Evolutionary conservation across 2,888 invertebrate species (phyloP), one percentile per base, ranked within the genome.

Genomic region (Calliscelio sp.): DNA sequence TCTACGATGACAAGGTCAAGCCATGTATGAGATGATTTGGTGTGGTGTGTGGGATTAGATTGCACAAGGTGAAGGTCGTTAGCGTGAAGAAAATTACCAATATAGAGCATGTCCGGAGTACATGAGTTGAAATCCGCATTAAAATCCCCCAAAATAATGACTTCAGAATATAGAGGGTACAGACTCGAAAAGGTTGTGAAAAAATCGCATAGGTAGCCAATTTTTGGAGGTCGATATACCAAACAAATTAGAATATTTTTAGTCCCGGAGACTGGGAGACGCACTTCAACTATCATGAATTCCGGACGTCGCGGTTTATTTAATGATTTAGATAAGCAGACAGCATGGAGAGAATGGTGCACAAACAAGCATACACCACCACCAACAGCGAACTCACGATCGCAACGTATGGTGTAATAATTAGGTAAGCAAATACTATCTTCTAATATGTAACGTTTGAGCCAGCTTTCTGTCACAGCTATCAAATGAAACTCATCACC

Each of bases 261-360:
- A n/a, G n/a, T n/a, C n/a, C n/a, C n/a, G n/a, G n/a, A n/a, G n/a
- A n/a, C n/a, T n/a, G n/a, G n/a, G n/a, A n/a, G n/a, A n/a, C 41
- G 41, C 41, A 41, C n/a, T 41, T 0, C n/a, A 41, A n/a, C 11
- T n/a, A 41, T 5, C 5, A 41, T n/a, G n/a, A n/a, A 41, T 41
- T 41, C 41, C 41, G 41, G 41, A n/a, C n/a, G n/a, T n/a, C n/a
- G n/a, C n/a, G n/a, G n/a, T 41, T 41, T 41, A 14, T 41, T 41
- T n/a, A 41, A 2, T n/a, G n/a, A n/a, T n/a, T n/a, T n/a, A n/a
- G n/a, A n/a, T n/a, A n/a, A n/a, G n/a, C n/a, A n/a, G n/a, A n/a
- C n/a, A n/a, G n/a, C n/a, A n/a, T n/a, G n/a, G n/a, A n/a, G n/a
- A 10, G 41, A 41, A 14, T 41, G 5, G n/a, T 41, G 41, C 2